Base-by-base conservation (phyloP, 2,113 vertebrate species). In the Lophotis ruficrista region DNA sequence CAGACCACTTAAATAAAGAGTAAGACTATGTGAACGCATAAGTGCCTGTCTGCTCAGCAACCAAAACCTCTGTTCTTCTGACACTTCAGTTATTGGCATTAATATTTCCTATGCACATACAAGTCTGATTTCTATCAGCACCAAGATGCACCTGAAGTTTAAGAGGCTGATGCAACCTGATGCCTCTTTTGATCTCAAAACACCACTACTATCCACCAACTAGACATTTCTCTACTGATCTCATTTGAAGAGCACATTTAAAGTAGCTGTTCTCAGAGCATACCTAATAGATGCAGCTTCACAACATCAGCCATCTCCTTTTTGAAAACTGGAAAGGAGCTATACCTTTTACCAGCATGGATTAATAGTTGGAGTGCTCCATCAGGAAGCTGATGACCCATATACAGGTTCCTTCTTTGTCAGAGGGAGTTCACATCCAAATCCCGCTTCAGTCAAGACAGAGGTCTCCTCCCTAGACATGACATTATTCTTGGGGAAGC, bases 401-500 rank as follows among this genome's bases (percentile, higher is more conserved):
- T 0, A 8, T 38, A 69, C 30, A 68, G 35, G 20, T 64, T 62
- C 19, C 12, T 60, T 41, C 65, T 68, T 38, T 56, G 11, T 35
- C 48, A 65, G 61, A 87, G 18, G 5, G 58, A 72, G 85, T 11
- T 85, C 12, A 28, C 19, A 65, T 45, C 31, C n/a, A 69, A 88
- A 86, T 57, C 54, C 60, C 0, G 0, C 48, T 51, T 43, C 57
- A 79, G 38, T 43, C 23, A 79, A 47, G 27, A 68, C 48, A 79
- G 41, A 0, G 0, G 5, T 35, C 5, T 61, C 18, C 10, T 54
- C 6, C 37, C 6, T 35, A 79, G 30, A 60, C 23, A 45, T 1
- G 4, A 27, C 0, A 1, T 48, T 25, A 45, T 17, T 53, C 38
- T 65, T 6, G 7, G 33, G 33, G 61, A 85, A 57, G 16, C 38